Base-by-base conservation (phyloP, 1,140 invertebrate species). In the Pseudoatta argentina region DNA sequence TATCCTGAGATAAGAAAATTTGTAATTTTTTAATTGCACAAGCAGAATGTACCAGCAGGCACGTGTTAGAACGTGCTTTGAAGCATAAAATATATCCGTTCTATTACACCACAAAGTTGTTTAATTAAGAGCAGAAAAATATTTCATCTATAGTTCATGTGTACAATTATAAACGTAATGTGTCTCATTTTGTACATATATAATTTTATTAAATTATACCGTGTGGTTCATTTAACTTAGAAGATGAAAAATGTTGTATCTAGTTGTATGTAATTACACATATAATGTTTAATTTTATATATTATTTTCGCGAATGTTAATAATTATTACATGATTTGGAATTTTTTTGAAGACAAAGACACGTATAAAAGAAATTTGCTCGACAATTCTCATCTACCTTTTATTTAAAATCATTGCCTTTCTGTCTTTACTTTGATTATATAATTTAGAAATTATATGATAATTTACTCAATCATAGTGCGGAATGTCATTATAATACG, bases 51-150 rank as follows among this genome's bases (percentile, higher is more conserved):
- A 24, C 14, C 18, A 27, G 18, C 10, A 55, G 18, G 18, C 71
- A n/a, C 48, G 44, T 53, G 71, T 48, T 27, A 67, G 66, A 67
- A 44, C 12, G n/a, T 21, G n/a, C 18, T 73, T 55, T 53, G 48
- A n/a, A 30, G 27, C 51, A 53, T n/a, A 27, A 72, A 72, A 53
- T 30, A 53, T 24, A 72, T 53, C 24, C 24, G 48, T 1, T 48
- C 4, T 53, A 18, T 53, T 30, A 30, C 48, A 7, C 3, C 66
- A 30, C 34, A 39, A 39, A 39, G 34, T 69, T 39, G 30, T 44
- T 6, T 51, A 34, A 21, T 69, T 44, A 69, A 21, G 12, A 21
- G 30, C 7, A 34, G 10, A 67, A n/a, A 16, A 12, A 44, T 14
- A 69, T 39, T 21, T 39, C 1, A 44, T 44, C 5, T 21, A 3